phyloP scores from a whole-genome alignment of 2,113 vertebrate species.

The Gobius niger region DNA sequence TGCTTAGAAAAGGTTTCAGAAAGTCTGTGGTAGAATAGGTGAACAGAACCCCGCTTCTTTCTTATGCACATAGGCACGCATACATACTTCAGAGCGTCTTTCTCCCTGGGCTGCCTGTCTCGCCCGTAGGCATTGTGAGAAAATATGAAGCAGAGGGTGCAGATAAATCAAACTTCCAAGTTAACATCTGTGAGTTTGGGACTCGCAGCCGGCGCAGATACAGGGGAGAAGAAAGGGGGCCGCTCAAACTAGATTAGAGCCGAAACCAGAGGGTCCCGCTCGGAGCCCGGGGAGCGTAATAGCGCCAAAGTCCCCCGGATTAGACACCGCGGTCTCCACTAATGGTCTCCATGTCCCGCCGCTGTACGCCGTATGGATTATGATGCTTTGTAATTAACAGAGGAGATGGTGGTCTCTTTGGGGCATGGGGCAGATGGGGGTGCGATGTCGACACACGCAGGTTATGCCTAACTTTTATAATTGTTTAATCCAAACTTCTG shows the following conservation, averaged over 20 bases:
- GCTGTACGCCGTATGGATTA: conserved; percentile 74
- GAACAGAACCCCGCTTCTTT: conserved; percentile 60
- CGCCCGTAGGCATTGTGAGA: conserved; percentile 60
- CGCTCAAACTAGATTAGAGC: conserved; percentile 62
- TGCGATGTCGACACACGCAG: neutral
- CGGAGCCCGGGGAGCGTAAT: conserved; percentile 57
- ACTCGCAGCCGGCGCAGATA: conserved; percentile 23
- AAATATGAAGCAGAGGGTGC: conserved; percentile 37
- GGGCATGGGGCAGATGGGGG: neutral
- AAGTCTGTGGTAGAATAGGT: conserved; percentile 71
- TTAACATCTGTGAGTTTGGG: conserved; percentile 54
- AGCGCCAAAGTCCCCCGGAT: conserved; percentile 67
- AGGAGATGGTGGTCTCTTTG: conserved; percentile 24
- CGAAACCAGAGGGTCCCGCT: conserved; percentile 61
- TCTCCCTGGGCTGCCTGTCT: conserved; percentile 49
- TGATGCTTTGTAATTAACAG: conserved; percentile 77
- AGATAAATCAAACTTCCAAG: conserved; percentile 62
- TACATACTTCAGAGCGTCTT: conserved; percentile 27
- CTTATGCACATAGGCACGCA: conserved; percentile 32
- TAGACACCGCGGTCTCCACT: conserved; percentile 58
- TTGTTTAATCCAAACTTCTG: neutral
- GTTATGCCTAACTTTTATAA: neutral
- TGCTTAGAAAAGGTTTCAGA: conserved; percentile 73
- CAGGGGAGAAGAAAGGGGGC: conserved; percentile 30
- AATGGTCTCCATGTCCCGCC: conserved; percentile 75